These are phyloP conservation scores for Platichthys stellatus DNA, from an alignment of 2,113 vertebrate species.

Conservation along the genomic window DNA sequence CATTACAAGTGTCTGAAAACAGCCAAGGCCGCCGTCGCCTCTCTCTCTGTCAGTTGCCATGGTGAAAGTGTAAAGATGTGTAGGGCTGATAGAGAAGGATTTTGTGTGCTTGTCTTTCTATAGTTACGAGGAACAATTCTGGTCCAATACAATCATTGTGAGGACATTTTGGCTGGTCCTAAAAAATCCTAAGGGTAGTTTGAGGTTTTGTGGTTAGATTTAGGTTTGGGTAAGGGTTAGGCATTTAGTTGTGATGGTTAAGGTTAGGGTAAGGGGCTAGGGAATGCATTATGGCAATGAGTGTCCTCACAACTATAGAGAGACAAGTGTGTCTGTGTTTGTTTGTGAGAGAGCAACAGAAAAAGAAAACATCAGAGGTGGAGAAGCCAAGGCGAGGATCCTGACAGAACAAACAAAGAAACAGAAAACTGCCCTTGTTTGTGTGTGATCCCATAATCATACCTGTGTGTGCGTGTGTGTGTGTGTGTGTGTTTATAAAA, in stretches of 20 bases:
- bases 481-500: no score
- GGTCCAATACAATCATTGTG: no score
- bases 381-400: neutral
- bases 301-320: no score
- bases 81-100: slow-evolving; percentile 32
- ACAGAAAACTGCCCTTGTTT: neutral
- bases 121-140: neutral
- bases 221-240: no score
- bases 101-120: slow-evolving; percentile 3
- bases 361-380: neutral
- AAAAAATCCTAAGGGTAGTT: no score
- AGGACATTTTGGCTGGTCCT: no score
- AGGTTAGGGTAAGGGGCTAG: neutral
- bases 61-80: slow-evolving; percentile 67
- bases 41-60: slow-evolving; percentile 71
- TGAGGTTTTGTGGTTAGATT: no score
- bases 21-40: slow-evolving; percentile 52
- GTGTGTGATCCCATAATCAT: neutral
- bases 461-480: neutral
- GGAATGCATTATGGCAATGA: no score
- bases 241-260: no score
- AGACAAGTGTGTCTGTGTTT: neutral
- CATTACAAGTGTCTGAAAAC: slow-evolving; percentile 51
- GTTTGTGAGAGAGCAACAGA: no score
- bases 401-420: neutral